phyloP scores from a whole-genome alignment of 2,797 vertebrate genomes.

The Sebastes kiyomatsui region DNA sequence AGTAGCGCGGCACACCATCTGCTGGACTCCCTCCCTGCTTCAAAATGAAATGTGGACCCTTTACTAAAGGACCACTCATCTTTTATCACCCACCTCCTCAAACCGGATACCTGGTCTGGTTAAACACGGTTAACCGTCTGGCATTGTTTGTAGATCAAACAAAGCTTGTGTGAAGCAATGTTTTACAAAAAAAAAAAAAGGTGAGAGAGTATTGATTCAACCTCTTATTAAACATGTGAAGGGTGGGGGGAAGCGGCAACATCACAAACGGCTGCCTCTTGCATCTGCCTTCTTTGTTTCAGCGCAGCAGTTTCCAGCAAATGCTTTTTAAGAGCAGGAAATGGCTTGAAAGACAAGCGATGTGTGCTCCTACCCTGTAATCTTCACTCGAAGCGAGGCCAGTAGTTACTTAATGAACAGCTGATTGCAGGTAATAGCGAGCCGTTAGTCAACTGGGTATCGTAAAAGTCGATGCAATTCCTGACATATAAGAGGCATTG shows the following conservation, averaged over 20 bases:
- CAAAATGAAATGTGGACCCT: background rate
- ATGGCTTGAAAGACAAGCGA: conserved; percentile 32
- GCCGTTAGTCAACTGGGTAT: conserved; percentile 8
- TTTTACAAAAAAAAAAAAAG: conserved; percentile 17
- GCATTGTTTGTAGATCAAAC: conserved; percentile 25
- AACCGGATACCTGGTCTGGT: background rate
- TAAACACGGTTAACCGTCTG: conserved; percentile 18
- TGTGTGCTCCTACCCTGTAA: conserved; percentile 13
- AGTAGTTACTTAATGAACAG: conserved; percentile 31
- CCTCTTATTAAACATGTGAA: conserved; percentile 42
- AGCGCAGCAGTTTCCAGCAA: conserved; percentile 34
- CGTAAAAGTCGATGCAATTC: background rate
- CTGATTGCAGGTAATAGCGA: conserved; percentile 38
- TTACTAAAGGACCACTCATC: background rate
- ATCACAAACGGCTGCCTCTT: background rate
- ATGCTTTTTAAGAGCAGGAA: conserved; percentile 51
- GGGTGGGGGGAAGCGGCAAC: conserved; percentile 5
- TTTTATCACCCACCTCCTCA: background rate
- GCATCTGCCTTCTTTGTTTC: conserved; percentile 1
- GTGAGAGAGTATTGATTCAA: conserved; percentile 49
- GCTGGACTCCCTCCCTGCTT: background rate
- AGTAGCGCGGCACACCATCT: background rate
- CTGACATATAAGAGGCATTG: background rate
- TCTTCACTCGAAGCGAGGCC: conserved; percentile 4
- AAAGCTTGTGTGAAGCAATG: background rate